phyloP scores from a whole-genome alignment of 2,797 vertebrate genomes.

The Spea hammondii region DNA sequence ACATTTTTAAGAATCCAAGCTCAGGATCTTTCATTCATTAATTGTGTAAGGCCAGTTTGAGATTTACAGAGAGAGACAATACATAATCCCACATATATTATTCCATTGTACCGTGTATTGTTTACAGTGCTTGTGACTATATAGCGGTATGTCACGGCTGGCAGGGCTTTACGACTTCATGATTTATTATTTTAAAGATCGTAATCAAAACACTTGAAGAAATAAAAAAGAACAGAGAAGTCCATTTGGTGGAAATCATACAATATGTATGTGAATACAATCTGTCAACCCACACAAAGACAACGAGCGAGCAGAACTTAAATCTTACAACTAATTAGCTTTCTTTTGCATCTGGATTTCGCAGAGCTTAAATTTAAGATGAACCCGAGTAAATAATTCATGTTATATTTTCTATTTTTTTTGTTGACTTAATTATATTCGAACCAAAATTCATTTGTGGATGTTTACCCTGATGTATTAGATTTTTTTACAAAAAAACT shows the following conservation, averaged over 20 bases:
- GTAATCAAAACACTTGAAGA: conserved; percentile 21
- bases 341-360: conserved; percentile 13
- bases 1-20: not conserved
- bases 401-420: not conserved
- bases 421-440: conserved; percentile 26
- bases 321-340: conserved; percentile 31
- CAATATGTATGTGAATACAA: conserved; percentile 16
- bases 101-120: not conserved
- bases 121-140: not conserved
- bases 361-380: not conserved
- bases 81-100: not conserved
- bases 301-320: not conserved
- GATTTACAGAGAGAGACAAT: not conserved
- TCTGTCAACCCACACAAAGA: conserved; percentile 12
- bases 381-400: conserved; percentile 24
- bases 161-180: not conserved
- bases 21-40: not conserved
- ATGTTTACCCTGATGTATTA: conserved; percentile 10
- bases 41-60: not conserved
- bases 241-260: conserved; percentile 18
- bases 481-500: not conserved
- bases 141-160: not conserved
- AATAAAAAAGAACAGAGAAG: conserved; percentile 17
- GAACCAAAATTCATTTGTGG: conserved; percentile 5
- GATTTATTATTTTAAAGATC: conserved; percentile 23